phyloP scores from a whole-genome alignment of 2,888 invertebrate genomes.

The Pimpla rufipes region DNA sequence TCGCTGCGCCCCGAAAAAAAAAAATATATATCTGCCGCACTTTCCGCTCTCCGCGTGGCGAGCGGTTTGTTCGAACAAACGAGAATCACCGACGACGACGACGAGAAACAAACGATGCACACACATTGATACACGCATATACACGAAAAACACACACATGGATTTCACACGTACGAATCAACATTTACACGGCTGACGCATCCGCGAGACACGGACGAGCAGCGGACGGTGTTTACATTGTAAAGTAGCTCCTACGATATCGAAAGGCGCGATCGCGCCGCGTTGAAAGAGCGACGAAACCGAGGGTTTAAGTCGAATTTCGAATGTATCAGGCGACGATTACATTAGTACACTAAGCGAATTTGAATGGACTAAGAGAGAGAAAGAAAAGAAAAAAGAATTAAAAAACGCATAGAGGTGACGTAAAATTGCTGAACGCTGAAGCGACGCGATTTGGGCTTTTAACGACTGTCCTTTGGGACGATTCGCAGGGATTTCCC shows the following conservation, averaged over 20 bases:
- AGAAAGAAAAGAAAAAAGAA: not conserved
- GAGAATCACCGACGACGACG: slow-evolving; percentile 26
- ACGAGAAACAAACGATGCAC: slow-evolving; percentile 2
- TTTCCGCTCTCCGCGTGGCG: slow-evolving; percentile 32
- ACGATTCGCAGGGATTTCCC: slow-evolving; percentile 12
- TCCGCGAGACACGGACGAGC: not conserved
- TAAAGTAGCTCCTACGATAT: not conserved
- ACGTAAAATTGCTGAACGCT: slow-evolving; percentile 23
- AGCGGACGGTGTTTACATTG: not conserved
- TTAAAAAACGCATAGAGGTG: not conserved
- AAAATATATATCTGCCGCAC: no score
- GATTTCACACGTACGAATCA: slow-evolving; percentile 38
- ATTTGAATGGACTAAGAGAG: slow-evolving; percentile 16
- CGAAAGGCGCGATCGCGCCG: not conserved
- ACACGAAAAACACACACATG: slow-evolving; percentile 5
- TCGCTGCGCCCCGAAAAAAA: not conserved
- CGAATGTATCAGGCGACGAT: slow-evolving; percentile 20
- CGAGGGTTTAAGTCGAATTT: slow-evolving; percentile 16
- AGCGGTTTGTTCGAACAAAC: slow-evolving; percentile 36
- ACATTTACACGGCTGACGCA: not conserved
- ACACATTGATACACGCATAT: slow-evolving; percentile 20
- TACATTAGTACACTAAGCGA: slow-evolving; percentile 10
- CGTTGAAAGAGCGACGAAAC: slow-evolving; percentile 5
- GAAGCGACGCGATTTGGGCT: slow-evolving; percentile 16
- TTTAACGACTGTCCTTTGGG: slow-evolving; percentile 30